Percentiles rank a stretch among this genome's conserved stretches.
phyloP scores from a whole-genome alignment of 1,140 invertebrate genomes.

The Popillia japonica region DNA sequence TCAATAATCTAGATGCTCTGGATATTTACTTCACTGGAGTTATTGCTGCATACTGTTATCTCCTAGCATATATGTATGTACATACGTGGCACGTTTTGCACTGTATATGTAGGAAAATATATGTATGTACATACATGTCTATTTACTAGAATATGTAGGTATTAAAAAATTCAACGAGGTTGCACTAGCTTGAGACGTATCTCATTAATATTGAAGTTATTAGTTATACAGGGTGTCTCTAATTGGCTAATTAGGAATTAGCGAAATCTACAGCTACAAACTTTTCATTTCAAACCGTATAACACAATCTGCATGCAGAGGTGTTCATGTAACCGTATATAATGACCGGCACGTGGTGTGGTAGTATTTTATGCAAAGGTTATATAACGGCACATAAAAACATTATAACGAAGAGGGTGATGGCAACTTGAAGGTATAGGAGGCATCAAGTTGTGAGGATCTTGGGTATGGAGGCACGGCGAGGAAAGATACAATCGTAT shows the following conservation, averaged over 20 bases:
- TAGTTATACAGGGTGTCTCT: too few relatives aligned
- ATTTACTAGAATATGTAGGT: too few relatives aligned
- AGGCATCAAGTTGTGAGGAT: neutral
- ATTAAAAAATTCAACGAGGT: too few relatives aligned
- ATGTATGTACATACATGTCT: too few relatives aligned
- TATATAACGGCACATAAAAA: constrained; percentile 24
- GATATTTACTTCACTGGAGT: too few relatives aligned
- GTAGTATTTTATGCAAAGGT: constrained; percentile 27
- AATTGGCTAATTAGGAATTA: neutral
- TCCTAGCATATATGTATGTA: too few relatives aligned
- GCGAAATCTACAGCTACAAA: neutral
- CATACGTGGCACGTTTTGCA: too few relatives aligned
- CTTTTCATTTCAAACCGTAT: neutral
- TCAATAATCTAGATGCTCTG: too few relatives aligned
- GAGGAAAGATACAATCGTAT: constrained; percentile 1
- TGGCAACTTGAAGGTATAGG: constrained; percentile 11
- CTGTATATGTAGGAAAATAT: too few relatives aligned
- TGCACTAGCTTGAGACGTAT: too few relatives aligned
- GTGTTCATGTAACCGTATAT: constrained; percentile 23
- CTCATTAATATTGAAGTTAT: too few relatives aligned
- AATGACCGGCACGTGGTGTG: constrained; percentile 20
- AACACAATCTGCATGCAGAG: neutral
- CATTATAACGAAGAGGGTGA: constrained; percentile 8
- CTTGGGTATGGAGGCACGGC: neutral
- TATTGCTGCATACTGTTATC: too few relatives aligned